phyloP scores from a whole-genome alignment of 2,797 vertebrate genomes.

The Brotogeris chrysoptera region DNA sequence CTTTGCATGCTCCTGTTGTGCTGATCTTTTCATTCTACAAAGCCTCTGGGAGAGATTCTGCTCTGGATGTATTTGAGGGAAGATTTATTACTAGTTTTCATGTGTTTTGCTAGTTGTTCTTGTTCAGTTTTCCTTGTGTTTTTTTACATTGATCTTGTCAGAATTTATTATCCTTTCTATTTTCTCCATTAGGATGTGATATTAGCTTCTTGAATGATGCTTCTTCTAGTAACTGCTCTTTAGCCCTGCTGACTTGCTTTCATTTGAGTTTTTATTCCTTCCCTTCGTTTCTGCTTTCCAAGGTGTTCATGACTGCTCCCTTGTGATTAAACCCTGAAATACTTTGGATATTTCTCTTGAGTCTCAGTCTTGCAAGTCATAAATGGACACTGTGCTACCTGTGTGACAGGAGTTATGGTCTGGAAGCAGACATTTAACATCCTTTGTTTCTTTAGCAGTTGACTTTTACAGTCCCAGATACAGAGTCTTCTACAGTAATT shows the following conservation, averaged over 20 bases:
- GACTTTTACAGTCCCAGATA: background rate
- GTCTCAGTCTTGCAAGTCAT: background rate
- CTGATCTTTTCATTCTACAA: background rate
- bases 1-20: background rate
- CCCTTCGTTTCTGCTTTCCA: background rate
- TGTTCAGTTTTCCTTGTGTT: background rate
- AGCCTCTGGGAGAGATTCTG: background rate
- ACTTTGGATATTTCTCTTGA: background rate
- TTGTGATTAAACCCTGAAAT: background rate
- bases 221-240: background rate
- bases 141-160: background rate
- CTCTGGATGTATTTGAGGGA: background rate
- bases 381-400: background rate
- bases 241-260: background rate
- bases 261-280: background rate
- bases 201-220: background rate
- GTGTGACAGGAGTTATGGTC: background rate
- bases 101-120: background rate
- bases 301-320: background rate
- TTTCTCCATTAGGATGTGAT: background rate
- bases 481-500: background rate
- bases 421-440: background rate
- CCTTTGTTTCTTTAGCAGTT: background rate
- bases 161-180: background rate
- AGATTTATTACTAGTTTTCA: background rate